A percentile compares a stretch with the other conserved stretches of the same genome.
phyloP scores from a whole-genome alignment of 2,113 vertebrate species.

The Brachirus orientalis region DNA sequence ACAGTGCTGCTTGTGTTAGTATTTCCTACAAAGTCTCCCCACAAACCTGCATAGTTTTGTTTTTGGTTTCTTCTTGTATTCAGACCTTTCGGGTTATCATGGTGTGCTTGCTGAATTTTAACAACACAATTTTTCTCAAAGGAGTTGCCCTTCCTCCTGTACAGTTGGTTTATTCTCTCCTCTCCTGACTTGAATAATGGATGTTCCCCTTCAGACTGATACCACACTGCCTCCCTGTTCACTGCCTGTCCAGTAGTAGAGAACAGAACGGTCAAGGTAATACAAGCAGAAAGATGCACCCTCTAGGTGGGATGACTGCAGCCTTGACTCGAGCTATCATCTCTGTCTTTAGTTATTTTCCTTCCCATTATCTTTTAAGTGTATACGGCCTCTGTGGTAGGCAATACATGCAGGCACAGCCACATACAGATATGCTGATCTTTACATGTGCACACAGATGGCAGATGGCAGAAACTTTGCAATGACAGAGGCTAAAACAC shows the following conservation, averaged over 20 bases:
- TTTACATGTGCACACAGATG: conserved; percentile 31
- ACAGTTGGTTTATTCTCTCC: conserved; percentile 46
- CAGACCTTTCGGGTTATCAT: conserved; percentile 30
- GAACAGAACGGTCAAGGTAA: conserved; percentile 68
- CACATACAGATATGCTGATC: conserved; percentile 44
- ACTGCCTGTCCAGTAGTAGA: conserved; percentile 36
- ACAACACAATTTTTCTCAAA: conserved; percentile 28
- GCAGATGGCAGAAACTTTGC: conserved; percentile 76
- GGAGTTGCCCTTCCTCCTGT: conserved; percentile 25
- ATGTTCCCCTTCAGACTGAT: conserved; percentile 60
- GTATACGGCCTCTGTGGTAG: conserved; percentile 22
- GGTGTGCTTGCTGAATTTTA: conserved; percentile 17
- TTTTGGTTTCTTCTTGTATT: not conserved
- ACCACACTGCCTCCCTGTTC: conserved; percentile 52
- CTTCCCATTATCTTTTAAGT: conserved; percentile 33
- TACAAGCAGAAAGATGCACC: conserved; percentile 36
- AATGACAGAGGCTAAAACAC: conserved; percentile 72
- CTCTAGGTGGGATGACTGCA: conserved; percentile 49
- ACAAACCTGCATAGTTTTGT: not conserved
- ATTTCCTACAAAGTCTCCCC: conserved; percentile 1
- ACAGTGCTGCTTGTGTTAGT: not conserved
- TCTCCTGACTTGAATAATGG: conserved; percentile 67
- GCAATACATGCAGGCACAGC: conserved; percentile 7
- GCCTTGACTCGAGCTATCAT: conserved; percentile 46
- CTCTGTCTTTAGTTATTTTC: conserved; percentile 20